These are phyloP conservation scores for Sitta europaea DNA, from an alignment of 2,113 vertebrate genomes.

Conservation along the genomic window DNA sequence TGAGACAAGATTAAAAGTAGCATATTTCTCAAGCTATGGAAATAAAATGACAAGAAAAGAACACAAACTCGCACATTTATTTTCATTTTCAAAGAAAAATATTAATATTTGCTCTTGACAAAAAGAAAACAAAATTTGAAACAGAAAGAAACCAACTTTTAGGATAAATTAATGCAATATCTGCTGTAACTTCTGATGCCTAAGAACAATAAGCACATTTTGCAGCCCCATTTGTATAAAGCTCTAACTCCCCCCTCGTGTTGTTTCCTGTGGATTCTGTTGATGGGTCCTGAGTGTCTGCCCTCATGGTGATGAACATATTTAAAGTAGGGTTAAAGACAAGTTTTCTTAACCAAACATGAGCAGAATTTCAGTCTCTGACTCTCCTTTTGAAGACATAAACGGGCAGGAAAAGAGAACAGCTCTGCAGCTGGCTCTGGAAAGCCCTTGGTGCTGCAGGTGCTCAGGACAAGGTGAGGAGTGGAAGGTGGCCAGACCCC, in stretches of 20 bases:
- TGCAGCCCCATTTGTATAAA: not conserved
- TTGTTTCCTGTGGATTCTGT: not conserved
- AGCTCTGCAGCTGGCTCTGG: not conserved
- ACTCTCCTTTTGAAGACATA: not conserved
- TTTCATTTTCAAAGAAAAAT: constrained; percentile 59
- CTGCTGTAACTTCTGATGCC: not conserved
- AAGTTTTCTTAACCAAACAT: not conserved
- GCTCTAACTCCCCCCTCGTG: not conserved
- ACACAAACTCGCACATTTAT: not conserved
- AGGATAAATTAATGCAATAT: not conserved
- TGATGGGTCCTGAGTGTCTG: not conserved
- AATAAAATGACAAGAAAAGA: constrained; percentile 42
- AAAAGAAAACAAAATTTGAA: constrained; percentile 27
- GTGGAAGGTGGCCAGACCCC: not conserved
- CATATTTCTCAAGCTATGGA: not conserved
- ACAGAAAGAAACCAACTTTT: not conserved
- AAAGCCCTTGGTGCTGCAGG: too few relatives aligned
- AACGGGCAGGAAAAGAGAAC: not conserved
- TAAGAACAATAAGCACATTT: not conserved
- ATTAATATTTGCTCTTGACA: constrained; percentile 35
- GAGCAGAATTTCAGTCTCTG: not conserved
- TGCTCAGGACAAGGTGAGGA: too few relatives aligned
- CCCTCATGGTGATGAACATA: not conserved
- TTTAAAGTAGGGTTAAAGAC: not conserved
- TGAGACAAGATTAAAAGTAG: constrained; percentile 35